These are phyloP conservation scores for Chymomyza amoena DNA, from an alignment of 2,888 invertebrate genomes.

Conservation along the genomic window DNA sequence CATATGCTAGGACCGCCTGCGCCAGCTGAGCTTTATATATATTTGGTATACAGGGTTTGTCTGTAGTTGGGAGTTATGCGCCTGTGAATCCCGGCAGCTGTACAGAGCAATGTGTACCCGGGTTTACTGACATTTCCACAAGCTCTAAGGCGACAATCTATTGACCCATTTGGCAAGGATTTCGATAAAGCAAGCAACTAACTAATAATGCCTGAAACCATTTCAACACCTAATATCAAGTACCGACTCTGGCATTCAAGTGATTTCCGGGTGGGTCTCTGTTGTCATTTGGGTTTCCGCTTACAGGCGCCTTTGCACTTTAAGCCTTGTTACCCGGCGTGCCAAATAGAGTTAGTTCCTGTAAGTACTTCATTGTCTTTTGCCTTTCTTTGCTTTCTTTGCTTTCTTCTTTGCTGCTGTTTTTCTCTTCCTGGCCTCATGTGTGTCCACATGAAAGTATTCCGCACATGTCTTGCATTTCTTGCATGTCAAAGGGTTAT, in stretches of 20 bases:
- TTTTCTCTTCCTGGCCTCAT: slow-evolving; percentile 9
- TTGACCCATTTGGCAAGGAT: slow-evolving; percentile 54
- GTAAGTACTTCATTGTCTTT: slow-evolving; percentile 13
- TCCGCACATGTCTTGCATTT: slow-evolving; percentile 22
- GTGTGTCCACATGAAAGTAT: slow-evolving; percentile 48
- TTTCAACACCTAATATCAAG: neutral
- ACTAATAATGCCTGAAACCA: neutral
- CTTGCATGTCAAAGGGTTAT: slow-evolving; percentile 28
- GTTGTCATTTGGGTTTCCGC: slow-evolving; percentile 45
- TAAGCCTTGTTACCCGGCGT: slow-evolving; percentile 29
- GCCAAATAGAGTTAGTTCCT: slow-evolving; percentile 53
- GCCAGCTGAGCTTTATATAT: slow-evolving; percentile 3
- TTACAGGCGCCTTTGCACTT: slow-evolving; percentile 9
- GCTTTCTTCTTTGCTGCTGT: too few species aligned
- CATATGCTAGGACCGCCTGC: slow-evolving; percentile 7
- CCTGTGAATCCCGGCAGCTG: neutral
- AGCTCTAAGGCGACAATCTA: slow-evolving; percentile 4
- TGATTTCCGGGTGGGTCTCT: slow-evolving; percentile 49
- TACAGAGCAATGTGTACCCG: neutral
- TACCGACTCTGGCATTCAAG: slow-evolving; percentile 14
- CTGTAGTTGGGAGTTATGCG: neutral
- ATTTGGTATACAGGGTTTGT: neutral
- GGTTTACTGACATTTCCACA: slow-evolving; percentile 1
- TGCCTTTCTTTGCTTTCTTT: neutral
- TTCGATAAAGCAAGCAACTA: neutral